Conservation (phyloP, 2,113 vertebrate species). For the Microtus pennsylvanicus region DNA sequence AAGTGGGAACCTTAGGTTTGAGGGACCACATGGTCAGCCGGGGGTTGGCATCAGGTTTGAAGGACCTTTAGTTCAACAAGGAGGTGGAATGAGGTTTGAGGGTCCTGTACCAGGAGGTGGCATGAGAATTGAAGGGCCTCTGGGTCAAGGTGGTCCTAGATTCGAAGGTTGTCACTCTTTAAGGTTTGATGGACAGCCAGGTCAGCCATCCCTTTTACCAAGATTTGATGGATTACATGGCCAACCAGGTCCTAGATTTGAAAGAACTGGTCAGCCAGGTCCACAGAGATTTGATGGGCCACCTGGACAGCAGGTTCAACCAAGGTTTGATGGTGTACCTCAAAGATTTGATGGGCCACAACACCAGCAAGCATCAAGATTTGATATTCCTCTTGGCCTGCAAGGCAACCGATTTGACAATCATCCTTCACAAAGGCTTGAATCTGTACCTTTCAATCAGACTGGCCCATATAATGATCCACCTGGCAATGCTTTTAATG, state of each 20-base stretch:
- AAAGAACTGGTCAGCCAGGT: constrained; percentile 88
- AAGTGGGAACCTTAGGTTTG: constrained; percentile 87
- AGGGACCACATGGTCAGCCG: constrained; percentile 89
- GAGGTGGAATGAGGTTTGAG: constrained; percentile 90
- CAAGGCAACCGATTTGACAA: constrained; percentile 89
- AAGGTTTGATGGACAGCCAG: constrained; percentile 90
- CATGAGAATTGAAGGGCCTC: constrained; percentile 90
- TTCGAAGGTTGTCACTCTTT: constrained; percentile 88
- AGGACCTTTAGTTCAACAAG: constrained; percentile 87
- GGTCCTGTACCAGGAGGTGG: constrained; percentile 89
- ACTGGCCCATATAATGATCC: constrained; percentile 90
- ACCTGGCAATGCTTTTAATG: constrained; percentile 88
- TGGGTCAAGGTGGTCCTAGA: constrained; percentile 88
- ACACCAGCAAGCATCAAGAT: constrained; percentile 87
- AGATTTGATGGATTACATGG: constrained; percentile 91
- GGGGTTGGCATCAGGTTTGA: constrained; percentile 89
- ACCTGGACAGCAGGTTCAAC: constrained; percentile 84
- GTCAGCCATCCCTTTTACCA: constrained; percentile 87
- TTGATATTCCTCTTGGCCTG: constrained; percentile 88
- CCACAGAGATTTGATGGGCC: constrained; percentile 87
- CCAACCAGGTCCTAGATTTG: constrained; percentile 89
- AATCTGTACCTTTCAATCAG: constrained; percentile 87
- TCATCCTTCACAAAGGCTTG: constrained; percentile 89
- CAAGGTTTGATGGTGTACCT: constrained; percentile 89
- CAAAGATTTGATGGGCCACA: constrained; percentile 90